Conservation (phyloP, 2,888 invertebrate species). For the Ectemnius lituratus region DNA sequence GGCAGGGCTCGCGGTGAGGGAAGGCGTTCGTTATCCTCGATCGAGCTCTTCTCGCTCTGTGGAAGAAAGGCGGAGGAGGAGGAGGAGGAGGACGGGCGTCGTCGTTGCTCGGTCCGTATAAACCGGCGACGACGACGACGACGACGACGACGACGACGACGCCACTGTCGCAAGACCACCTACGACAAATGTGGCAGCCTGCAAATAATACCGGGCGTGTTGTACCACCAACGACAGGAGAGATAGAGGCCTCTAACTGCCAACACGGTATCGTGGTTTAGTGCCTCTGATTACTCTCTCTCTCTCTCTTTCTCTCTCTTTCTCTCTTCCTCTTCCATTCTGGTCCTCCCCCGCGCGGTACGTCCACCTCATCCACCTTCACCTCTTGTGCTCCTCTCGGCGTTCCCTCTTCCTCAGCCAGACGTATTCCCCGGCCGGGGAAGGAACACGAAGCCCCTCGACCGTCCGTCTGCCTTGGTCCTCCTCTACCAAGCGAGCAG, state of each 20-base stretch:
- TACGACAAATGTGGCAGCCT: constrained; percentile 75
- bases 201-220: constrained; percentile 71
- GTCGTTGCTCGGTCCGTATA: constrained; percentile 42
- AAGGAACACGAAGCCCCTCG: no score
- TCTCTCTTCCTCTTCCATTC: not conserved
- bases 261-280: constrained; percentile 75
- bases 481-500: constrained; percentile 13
- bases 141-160: constrained; percentile 49
- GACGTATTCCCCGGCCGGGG: no score
- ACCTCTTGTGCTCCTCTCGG: constrained; percentile 39
- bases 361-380: constrained; percentile 31
- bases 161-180: constrained; percentile 71
- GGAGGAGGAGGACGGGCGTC: constrained; percentile 38
- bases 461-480: constrained; percentile 5
- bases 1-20: constrained; percentile 1
- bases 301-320: constrained; percentile 30
- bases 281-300: constrained; percentile 73
- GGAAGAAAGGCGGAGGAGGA: no score
- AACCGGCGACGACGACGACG: constrained; percentile 21
- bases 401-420: constrained; percentile 18
- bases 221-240: constrained; percentile 67
- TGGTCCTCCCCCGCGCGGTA: constrained; percentile 41
- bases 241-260: constrained; percentile 71
- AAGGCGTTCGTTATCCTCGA: constrained; percentile 36
- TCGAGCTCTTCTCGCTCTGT: not conserved